These are phyloP conservation scores for Apamea epomidion DNA, from an alignment of 2,888 invertebrate species.

Conservation along the genomic window DNA sequence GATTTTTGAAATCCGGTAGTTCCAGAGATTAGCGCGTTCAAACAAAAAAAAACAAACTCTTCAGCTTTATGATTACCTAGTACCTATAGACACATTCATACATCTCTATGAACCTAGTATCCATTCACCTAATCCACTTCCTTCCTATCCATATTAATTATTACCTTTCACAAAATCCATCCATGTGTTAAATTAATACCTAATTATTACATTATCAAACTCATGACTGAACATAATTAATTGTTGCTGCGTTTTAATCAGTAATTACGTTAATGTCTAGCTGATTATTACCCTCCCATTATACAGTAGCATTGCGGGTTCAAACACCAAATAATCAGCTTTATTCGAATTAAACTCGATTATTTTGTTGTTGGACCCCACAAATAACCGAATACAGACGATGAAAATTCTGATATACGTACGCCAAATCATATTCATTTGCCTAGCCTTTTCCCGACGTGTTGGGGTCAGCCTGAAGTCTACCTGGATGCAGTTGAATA, in stretches of 20 bases:
- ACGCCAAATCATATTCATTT: background rate
- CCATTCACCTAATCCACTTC: background rate
- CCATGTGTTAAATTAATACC: background rate
- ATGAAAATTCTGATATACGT: background rate
- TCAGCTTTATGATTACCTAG: background rate
- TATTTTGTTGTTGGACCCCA: background rate
- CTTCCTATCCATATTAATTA: background rate
- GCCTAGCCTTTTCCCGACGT: background rate
- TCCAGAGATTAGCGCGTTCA: background rate
- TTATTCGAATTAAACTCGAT: slow-evolving; percentile 35
- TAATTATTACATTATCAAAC: background rate
- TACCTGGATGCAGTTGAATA: background rate
- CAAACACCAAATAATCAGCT: slow-evolving; percentile 18
- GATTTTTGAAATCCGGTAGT: background rate
- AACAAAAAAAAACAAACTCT: background rate
- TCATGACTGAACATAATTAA: background rate
- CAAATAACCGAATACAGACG: background rate
- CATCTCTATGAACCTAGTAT: background rate
- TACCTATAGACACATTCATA: background rate
- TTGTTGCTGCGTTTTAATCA: slow-evolving; percentile 13
- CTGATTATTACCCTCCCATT: slow-evolving; percentile 10
- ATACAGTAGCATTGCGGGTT: no score
- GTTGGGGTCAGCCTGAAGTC: background rate
- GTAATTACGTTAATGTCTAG: slow-evolving; percentile 8
- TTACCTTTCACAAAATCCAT: background rate